Conservation (phyloP, 2,797 vertebrate genomes). For the Chanos chanos region DNA sequence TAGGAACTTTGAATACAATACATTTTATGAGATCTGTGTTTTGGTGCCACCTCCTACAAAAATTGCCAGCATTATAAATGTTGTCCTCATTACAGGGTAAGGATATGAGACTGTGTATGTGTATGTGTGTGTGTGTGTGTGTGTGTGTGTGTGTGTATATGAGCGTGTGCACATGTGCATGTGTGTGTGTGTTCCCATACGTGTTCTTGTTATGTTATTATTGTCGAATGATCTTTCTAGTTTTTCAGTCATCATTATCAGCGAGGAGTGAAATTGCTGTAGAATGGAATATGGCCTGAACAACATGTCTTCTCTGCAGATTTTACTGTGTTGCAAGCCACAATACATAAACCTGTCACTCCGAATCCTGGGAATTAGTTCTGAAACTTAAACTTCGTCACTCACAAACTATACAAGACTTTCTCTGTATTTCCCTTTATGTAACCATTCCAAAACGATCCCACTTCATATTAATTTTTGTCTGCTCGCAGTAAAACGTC, state of each 20-base stretch:
- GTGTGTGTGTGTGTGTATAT: neutral
- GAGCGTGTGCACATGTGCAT: neutral
- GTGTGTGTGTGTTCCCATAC: neutral
- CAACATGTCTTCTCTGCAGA: too few species aligned
- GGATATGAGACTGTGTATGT: neutral
- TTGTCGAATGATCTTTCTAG: too few species aligned
- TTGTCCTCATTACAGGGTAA: too few species aligned
- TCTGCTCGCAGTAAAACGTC: too few species aligned
- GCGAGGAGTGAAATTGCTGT: too few species aligned
- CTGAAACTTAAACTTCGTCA: neutral
- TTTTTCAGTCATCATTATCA: too few species aligned
- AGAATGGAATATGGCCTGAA: neutral
- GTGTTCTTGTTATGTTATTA: too few species aligned
- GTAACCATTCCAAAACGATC: neutral
- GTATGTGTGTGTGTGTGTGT: neutral
- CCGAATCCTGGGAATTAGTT: neutral
- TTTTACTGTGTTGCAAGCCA: neutral
- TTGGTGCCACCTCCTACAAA: neutral
- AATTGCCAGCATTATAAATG: neutral
- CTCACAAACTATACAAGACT: neutral
- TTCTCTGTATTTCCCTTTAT: too few species aligned
- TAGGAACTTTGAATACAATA: constrained; percentile 6
- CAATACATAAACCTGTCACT: neutral
- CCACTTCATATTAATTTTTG: neutral
- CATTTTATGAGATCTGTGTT: neutral